phyloP scores from a whole-genome alignment of 2,888 invertebrate genomes.

The Steinernema carpocapsae region DNA sequence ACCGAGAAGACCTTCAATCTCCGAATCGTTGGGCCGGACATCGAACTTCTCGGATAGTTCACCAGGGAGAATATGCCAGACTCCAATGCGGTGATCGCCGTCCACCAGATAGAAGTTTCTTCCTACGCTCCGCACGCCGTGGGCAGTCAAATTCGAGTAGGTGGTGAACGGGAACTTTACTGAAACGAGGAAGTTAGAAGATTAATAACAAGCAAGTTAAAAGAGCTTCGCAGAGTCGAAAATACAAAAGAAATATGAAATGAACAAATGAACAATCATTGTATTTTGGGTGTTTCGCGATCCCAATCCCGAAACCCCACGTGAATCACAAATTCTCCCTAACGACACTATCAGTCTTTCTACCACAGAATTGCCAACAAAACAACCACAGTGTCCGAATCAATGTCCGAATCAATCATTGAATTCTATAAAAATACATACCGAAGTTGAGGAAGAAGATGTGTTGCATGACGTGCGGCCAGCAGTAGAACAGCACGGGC shows the following conservation, averaged over 20 bases:
- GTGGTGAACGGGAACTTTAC: slow-evolving; percentile 61
- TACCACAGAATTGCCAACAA: too few relatives aligned
- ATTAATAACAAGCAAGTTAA: too few relatives aligned
- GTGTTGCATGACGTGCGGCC: slow-evolving; percentile 60
- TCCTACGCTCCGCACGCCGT: slow-evolving; percentile 57
- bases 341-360: too few relatives aligned
- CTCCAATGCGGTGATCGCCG: slow-evolving; percentile 44
- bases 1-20: slow-evolving; percentile 55
- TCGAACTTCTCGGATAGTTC: slow-evolving; percentile 49
- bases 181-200: slow-evolving; percentile 42
- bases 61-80: slow-evolving; percentile 62
- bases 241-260: too few relatives aligned
- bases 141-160: slow-evolving; percentile 59
- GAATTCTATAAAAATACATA: slow-evolving; percentile 41
- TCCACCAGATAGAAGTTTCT: slow-evolving; percentile 58
- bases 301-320: too few relatives aligned
- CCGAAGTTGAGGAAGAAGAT: slow-evolving; percentile 65
- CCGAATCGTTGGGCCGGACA: slow-evolving; percentile 49
- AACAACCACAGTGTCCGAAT: too few relatives aligned
- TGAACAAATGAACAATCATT: too few relatives aligned
- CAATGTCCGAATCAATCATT: too few relatives aligned
- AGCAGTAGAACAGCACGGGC: slow-evolving; percentile 55
- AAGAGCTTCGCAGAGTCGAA: background rate
- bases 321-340: too few relatives aligned
- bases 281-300: too few relatives aligned